Conservation (phyloP, 1,140 invertebrate species). For the Calephelis virginiensis region DNA sequence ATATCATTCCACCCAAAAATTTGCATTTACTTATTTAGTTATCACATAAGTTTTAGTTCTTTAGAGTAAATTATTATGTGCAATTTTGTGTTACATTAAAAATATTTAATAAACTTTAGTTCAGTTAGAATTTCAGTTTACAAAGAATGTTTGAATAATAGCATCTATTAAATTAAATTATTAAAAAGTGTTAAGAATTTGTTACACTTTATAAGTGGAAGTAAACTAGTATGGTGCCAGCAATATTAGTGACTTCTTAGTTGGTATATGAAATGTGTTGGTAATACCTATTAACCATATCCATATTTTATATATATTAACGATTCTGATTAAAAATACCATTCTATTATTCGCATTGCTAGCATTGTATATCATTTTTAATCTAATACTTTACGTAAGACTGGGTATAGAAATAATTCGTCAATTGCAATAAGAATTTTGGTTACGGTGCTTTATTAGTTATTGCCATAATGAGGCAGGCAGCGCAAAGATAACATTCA, state of each 20-base stretch:
- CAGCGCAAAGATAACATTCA: background rate
- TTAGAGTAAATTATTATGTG: background rate
- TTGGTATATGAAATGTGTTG: too few species aligned
- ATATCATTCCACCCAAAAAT: constrained; percentile 62
- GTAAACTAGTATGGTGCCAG: too few species aligned
- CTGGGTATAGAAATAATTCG: constrained; percentile 7
- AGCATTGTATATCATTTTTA: constrained; percentile 45
- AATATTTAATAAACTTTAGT: constrained; percentile 1
- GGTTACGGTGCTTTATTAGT: constrained; percentile 38
- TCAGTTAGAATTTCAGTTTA: background rate
- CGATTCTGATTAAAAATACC: too few species aligned
- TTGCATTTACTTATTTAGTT: constrained; percentile 11
- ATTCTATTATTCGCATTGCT: background rate
- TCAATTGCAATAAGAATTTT: constrained; percentile 5
- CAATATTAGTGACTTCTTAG: too few species aligned
- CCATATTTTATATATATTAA: too few species aligned
- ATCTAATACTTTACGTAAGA: constrained; percentile 43
- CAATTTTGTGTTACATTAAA: constrained; percentile 7
- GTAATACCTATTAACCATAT: too few species aligned
- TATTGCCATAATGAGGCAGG: constrained; percentile 3
- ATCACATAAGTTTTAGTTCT: constrained; percentile 6
- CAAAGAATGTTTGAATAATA: background rate
- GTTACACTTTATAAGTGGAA: too few species aligned
- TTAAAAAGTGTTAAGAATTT: too few species aligned
- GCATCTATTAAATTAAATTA: background rate